Percentiles rank a stretch among this genome's conserved stretches.
Evolutionary conservation across 1,140 invertebrate species (phyloP).

Genomic region (Ceratitis capitata): DNA sequence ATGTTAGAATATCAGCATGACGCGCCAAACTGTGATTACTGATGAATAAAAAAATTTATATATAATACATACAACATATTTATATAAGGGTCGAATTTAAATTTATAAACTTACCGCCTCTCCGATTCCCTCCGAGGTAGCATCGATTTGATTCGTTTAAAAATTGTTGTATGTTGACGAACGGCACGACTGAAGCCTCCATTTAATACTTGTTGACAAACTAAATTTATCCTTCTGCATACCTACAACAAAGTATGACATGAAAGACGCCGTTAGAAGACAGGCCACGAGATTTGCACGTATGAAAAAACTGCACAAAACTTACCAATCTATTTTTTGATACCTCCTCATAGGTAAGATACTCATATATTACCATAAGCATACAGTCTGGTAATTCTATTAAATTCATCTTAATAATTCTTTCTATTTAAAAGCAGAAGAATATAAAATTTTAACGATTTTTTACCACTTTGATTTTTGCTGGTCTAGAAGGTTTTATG

Average conservation of each 20-base stretch:
- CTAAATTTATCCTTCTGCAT: constrained; percentile 80
- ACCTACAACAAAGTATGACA: constrained; percentile 70
- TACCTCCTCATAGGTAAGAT: constrained; percentile 83
- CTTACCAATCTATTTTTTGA: constrained; percentile 82
- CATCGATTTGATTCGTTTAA: constrained; percentile 82
- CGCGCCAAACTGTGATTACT: constrained; percentile 81
- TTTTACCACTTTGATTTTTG: not conserved
- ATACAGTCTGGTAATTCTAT: constrained; percentile 78
- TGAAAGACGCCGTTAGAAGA: not conserved
- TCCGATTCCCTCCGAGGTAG: constrained; percentile 90
- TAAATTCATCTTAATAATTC: constrained; percentile 58
- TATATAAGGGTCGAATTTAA: not conserved
- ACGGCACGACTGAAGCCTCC: constrained; percentile 84
- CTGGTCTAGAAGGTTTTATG: not conserved
- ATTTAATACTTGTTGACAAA: constrained; percentile 80
- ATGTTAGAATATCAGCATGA: constrained; percentile 89
- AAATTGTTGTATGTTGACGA: constrained; percentile 76
- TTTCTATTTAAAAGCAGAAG: not conserved
- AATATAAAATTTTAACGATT: not conserved
- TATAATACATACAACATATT: constrained; percentile 37
- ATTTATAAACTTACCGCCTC: constrained; percentile 68
- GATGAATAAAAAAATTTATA: too few species aligned
- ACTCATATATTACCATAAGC: constrained; percentile 81
- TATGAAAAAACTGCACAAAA: constrained; percentile 40
- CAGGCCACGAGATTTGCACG: not conserved